These are phyloP conservation scores for Ethmia dodecea DNA, from an alignment of 2,888 invertebrate species.

Conservation along the genomic window DNA sequence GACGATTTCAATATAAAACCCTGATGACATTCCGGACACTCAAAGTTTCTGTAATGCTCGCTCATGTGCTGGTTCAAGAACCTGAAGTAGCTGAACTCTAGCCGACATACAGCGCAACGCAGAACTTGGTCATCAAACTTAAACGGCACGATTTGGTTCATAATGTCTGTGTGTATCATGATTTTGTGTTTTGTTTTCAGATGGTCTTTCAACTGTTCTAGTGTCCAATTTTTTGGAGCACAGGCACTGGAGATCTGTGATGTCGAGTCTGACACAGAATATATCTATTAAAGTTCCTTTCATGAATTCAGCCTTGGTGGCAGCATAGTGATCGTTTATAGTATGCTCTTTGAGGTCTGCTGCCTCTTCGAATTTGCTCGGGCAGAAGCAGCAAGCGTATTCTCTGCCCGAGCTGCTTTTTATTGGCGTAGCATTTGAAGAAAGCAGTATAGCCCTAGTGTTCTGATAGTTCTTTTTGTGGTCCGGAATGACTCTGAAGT, in stretches of 20 bases:
- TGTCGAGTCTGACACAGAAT: constrained; percentile 20
- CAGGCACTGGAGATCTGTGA: constrained; percentile 18
- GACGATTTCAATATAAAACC: constrained; percentile 48
- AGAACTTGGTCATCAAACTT: constrained; percentile 24
- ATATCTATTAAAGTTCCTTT: constrained; percentile 9
- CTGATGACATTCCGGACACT: constrained; percentile 48
- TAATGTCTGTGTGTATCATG: constrained; percentile 14
- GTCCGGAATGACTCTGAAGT: no score
- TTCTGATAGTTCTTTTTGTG: no score
- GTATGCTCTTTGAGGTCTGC: constrained; percentile 17
- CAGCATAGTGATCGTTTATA: constrained; percentile 5
- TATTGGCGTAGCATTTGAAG: constrained; percentile 7
- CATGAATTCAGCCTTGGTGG: constrained; percentile 11
- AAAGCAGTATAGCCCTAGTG: background rate
- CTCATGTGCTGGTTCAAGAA: constrained; percentile 56
- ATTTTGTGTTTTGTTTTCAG: constrained; percentile 13
- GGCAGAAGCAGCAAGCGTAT: constrained; percentile 23
- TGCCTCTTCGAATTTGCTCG: constrained; percentile 22
- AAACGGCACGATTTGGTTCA: constrained; percentile 22
- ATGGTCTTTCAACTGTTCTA: constrained; percentile 17
- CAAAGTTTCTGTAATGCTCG: constrained; percentile 48
- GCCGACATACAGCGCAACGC: constrained; percentile 28
- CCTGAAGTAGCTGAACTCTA: constrained; percentile 32
- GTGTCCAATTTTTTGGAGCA: constrained; percentile 9
- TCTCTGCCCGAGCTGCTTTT: constrained; percentile 18